Conservation (phyloP, 2,888 invertebrate species). For the Patella pellucida region DNA sequence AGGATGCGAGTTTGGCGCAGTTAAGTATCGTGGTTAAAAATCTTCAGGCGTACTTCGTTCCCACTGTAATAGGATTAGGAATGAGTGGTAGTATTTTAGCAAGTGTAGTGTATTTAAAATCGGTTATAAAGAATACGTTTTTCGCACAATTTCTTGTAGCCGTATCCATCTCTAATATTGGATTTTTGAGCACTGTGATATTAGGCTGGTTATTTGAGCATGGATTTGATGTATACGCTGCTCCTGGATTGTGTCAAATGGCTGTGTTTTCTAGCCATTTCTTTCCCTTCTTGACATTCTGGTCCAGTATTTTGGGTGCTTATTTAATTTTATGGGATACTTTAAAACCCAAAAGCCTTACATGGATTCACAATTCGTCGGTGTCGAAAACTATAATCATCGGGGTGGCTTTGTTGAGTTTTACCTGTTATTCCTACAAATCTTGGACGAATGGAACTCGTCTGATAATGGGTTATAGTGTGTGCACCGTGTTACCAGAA, state of each 20-base stretch:
- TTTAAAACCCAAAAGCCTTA: slow-evolving; percentile 28
- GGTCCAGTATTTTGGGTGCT: slow-evolving; percentile 43
- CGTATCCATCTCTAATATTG: slow-evolving; percentile 43
- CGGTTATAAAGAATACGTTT: slow-evolving; percentile 44
- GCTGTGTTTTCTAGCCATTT: slow-evolving; percentile 53
- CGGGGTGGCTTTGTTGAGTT: slow-evolving; percentile 42
- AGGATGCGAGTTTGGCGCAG: too few relatives aligned
- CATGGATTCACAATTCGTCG: slow-evolving; percentile 42
- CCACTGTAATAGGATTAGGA: slow-evolving; percentile 42
- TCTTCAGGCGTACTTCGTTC: slow-evolving; percentile 44
- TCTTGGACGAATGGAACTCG: slow-evolving; percentile 53
- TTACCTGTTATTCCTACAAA: slow-evolving; percentile 54
- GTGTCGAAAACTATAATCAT: slow-evolving; percentile 41
- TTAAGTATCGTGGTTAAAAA: slow-evolving; percentile 8
- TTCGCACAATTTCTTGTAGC: slow-evolving; percentile 50
- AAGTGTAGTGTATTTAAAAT: slow-evolving; percentile 43
- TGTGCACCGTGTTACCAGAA: slow-evolving; percentile 51
- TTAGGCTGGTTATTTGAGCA: slow-evolving; percentile 49
- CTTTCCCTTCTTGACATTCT: slow-evolving; percentile 51
- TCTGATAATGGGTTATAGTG: slow-evolving; percentile 29
- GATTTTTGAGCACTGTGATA: slow-evolving; percentile 47
- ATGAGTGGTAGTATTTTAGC: slow-evolving; percentile 36
- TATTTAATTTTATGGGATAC: slow-evolving; percentile 42
- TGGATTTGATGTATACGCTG: slow-evolving; percentile 45
- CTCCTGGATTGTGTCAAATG: slow-evolving; percentile 54